Conservation (phyloP, 2,888 invertebrate species). For the Leucophenga maculata region DNA sequence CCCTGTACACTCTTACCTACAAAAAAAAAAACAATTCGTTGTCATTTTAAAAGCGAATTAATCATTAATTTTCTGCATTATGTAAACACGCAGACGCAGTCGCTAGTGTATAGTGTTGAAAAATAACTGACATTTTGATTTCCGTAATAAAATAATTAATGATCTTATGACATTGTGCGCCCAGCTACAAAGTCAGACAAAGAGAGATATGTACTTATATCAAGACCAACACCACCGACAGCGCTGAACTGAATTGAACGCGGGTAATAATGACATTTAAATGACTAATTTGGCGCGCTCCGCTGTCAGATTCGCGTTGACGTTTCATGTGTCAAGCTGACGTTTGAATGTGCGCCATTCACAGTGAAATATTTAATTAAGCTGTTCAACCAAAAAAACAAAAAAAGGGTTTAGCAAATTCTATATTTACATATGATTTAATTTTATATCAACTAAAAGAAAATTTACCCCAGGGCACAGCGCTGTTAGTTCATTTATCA, state of each 20-base stretch:
- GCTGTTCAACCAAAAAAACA: slow-evolving; percentile 9
- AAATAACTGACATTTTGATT: slow-evolving; percentile 65
- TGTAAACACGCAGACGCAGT: slow-evolving; percentile 54
- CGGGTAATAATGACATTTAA: slow-evolving; percentile 63
- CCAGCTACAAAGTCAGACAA: not conserved
- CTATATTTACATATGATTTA: slow-evolving; percentile 27
- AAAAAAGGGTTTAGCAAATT: slow-evolving; percentile 42
- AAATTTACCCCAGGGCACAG: slow-evolving; percentile 40
- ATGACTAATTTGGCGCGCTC: slow-evolving; percentile 41
- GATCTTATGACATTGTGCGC: slow-evolving; percentile 43
- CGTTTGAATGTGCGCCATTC: slow-evolving; percentile 32
- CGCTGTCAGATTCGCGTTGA: slow-evolving; percentile 25
- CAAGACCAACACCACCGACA: not conserved
- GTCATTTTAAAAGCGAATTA: slow-evolving; percentile 46
- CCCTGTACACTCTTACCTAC: not conserved
- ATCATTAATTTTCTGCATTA: slow-evolving; percentile 63
- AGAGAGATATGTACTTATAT: not conserved
- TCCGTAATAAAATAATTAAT: slow-evolving; percentile 67
- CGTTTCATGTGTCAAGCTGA: slow-evolving; percentile 29
- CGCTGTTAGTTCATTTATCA: slow-evolving; percentile 47
- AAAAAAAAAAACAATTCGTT: slow-evolving; percentile 35
- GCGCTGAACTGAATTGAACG: not conserved
- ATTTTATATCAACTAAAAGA: not conserved
- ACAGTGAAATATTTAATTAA: slow-evolving; percentile 48
- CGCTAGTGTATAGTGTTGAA: slow-evolving; percentile 46